Percentiles rank a stretch among this genome's conserved stretches.
Evolutionary conservation across 2,797 vertebrate genomes (phyloP).

Genomic region (Avahi laniger): DNA sequence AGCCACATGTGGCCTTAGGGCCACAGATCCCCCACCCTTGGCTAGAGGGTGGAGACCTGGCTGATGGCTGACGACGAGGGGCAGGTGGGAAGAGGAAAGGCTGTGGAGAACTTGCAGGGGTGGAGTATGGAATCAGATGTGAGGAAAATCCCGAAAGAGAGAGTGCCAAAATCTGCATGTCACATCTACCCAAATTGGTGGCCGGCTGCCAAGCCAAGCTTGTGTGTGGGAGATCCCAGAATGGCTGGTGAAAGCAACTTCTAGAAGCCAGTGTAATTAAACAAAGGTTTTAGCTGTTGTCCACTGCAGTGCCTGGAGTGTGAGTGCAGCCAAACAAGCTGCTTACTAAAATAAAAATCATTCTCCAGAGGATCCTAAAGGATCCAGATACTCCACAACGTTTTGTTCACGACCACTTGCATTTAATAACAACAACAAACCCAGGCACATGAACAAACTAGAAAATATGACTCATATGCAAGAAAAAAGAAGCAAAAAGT

Average conservation of each 20-base stretch:
- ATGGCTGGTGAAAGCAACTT: background rate
- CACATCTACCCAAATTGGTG: background rate
- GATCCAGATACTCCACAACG: background rate
- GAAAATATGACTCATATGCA: background rate
- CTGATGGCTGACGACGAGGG: accelerated
- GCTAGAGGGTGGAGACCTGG: too few species aligned
- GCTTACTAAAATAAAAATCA: background rate
- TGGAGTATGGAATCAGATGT: background rate
- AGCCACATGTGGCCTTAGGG: too few species aligned
- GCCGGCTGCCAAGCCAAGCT: too few species aligned
- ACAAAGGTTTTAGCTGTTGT: background rate
- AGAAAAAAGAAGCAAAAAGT: background rate
- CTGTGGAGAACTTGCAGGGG: background rate
- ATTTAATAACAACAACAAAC: background rate
- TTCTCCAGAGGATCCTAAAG: background rate
- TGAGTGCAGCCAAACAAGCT: background rate
- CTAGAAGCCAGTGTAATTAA: background rate
- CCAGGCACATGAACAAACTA: background rate
- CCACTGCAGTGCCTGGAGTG: background rate
- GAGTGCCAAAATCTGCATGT: background rate
- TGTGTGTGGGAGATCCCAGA: background rate
- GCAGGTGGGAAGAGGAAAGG: too few species aligned
- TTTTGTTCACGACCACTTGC: background rate
- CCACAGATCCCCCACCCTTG: too few species aligned
- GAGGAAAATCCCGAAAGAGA: background rate